Base-by-base conservation (phyloP, 1,140 invertebrate genomes). In the Drosophila nebulosa region DNA sequence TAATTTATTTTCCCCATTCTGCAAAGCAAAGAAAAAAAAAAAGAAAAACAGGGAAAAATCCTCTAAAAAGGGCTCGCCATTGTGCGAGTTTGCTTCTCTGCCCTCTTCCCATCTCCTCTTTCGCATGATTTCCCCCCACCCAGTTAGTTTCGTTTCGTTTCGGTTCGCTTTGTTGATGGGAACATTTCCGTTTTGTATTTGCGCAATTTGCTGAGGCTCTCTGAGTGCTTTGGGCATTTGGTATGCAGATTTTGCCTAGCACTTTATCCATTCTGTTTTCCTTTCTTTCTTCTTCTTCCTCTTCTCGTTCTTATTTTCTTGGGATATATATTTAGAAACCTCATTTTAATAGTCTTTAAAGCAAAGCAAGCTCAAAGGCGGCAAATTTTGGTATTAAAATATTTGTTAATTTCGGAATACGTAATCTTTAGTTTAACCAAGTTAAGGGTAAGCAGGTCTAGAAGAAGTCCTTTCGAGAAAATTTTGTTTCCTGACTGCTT, bases 141-240 rank as follows among this genome's bases (percentile, higher is more conserved):
- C n/a, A n/a, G n/a, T 61, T 16, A 6, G 26, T 52, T 36, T 56
- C 59, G 71, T 42, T 53, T 74, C 35, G 58, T 64, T 61, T 55
- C 27, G 39, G 30, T 53, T 70, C 57, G 64, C 57, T 76, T 59
- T 53, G 67, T 16, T 64, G 69, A 63, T 67, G 62, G 69, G 50
- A 72, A 76, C 81, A 86, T 83, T 86, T 86, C 81, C 83, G 83
- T 83, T 88, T 83, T 69, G 74, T 78, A 83, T 86, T 86, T 78
- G 71, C 63, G 10, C 79, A 76, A 81, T 86, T 86, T 86, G 78
- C 69, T 81, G 39, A 52, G 63, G 59, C 61, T 66, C 52, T 64
- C 16, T 63, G 61, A 16, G 50, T 26, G 24, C 10, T 22, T 39
- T 39, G 35, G 36, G 39, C 36, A 52, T 76, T 76, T 76, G 50